Evolutionary conservation across 2,888 invertebrate species (phyloP), one percentile per base, ranked within the genome.

Genomic region (Miltochrista miniata): DNA sequence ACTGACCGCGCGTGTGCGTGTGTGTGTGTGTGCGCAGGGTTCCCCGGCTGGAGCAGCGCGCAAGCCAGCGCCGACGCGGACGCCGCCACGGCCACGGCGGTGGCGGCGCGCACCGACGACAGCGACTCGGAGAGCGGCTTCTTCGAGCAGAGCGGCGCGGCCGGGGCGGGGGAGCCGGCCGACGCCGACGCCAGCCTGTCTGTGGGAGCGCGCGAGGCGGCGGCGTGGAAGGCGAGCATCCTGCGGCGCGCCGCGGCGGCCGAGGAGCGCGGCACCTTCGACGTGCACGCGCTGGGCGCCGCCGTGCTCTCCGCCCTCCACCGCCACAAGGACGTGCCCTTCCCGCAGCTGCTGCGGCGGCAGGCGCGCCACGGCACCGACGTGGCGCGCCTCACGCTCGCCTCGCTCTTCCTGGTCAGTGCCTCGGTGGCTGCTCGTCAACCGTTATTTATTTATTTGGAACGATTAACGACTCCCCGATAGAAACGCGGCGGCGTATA

Each of bases 141-240:
- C 83, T 87, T 83, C 81, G 89, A 88, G 67, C 83, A 72, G 74
- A 81, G 81, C 77, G 84, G 81, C 54, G 68, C 72, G 49, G 80
- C 76, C 9, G 78, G 79, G 59, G 44, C 51, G 47, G 35, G 42
- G 50, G 41, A 13, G n/a, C 13, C 42, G 54, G 35, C 18, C 18
- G 18, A 2, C 2, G 18, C 18, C 5, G 18, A 4, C 18, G 18
- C 31, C 45, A 51, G 44, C 38, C 29, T 24, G 35, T 34, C 56
- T 46, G 51, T 50, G 41, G 51, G 64, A 56, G 50, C 53, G 46
- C 40, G 56, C 48, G 52, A 47, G 48, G 36, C 11, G 47, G 47
- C 45, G 38, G 49, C 56, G 48, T 72, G 76, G 75, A 68, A 68
- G 52, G 69, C 55, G 45, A 46, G 49, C 60, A 70, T 69, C 61